phyloP scores from a whole-genome alignment of 2,888 invertebrate species.

The Drosophila antonietae region DNA sequence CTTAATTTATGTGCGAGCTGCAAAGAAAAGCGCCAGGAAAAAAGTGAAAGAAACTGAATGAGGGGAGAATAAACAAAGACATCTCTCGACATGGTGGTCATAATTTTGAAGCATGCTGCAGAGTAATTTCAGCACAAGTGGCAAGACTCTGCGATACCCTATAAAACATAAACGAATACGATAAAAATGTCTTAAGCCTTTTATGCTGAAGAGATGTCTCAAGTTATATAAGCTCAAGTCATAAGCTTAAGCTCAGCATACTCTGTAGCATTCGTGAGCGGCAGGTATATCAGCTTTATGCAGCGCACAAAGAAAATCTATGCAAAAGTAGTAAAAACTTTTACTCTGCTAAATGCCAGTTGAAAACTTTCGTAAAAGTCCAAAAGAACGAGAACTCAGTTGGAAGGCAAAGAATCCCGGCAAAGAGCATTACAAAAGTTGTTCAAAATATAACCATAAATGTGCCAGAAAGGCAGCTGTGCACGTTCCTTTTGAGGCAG shows the following conservation, averaged over 20 bases:
- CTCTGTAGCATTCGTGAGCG: neutral
- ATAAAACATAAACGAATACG: neutral
- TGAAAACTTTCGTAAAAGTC: constrained; percentile 43
- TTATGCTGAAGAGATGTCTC: neutral
- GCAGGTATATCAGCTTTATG: constrained; percentile 5
- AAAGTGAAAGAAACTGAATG: constrained; percentile 38
- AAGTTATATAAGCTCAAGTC: neutral
- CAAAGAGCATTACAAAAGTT: constrained; percentile 53
- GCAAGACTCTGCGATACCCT: constrained; percentile 21
- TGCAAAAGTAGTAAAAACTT: constrained; percentile 51
- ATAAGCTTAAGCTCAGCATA: constrained; percentile 4
- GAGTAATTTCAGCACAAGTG: neutral
- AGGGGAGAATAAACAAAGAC: constrained; percentile 62
- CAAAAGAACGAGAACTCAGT: constrained; percentile 11
- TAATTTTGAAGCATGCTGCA: constrained; percentile 47
- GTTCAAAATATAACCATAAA: constrained; percentile 60
- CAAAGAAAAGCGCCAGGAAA: constrained; percentile 60
- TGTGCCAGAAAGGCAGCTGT: constrained; percentile 31
- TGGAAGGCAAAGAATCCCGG: constrained; percentile 27
- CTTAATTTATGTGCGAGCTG: constrained; percentile 74
- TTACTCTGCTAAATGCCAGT: constrained; percentile 21
- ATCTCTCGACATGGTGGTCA: constrained; percentile 46
- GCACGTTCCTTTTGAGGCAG: constrained; percentile 34
- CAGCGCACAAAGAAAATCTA: constrained; percentile 5
- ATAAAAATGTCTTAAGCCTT: neutral